A percentile compares a stretch with the other conserved stretches of the same genome.
Evolutionary conservation across 2,888 invertebrate species (phyloP).

Genomic region (Oeneis ivallda): DNA sequence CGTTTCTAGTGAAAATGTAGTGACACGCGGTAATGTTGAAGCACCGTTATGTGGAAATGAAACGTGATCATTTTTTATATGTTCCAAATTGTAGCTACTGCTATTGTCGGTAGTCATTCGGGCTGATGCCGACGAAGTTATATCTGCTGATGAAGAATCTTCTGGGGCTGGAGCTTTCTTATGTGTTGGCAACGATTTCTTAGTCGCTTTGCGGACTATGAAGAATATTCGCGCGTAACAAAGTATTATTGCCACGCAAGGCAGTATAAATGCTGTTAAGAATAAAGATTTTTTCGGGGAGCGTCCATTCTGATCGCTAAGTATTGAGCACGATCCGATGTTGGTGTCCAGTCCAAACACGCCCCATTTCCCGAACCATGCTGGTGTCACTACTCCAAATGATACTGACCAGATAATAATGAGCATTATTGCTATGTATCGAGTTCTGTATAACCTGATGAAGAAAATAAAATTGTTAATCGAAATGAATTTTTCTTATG

Average conservation of each 20-base stretch:
- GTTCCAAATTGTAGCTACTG: constrained; percentile 31
- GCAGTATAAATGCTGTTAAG: constrained; percentile 90
- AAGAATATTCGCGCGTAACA: constrained; percentile 92
- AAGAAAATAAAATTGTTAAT: constrained; percentile 9
- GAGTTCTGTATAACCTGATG: constrained; percentile 85
- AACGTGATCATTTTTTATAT: constrained; percentile 20
- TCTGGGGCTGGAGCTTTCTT: constrained; percentile 50
- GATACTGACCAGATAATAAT: constrained; percentile 86
- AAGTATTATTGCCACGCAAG: constrained; percentile 90
- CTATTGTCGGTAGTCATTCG: constrained; percentile 33
- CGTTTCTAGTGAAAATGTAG: constrained; percentile 38
- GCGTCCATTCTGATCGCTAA: constrained; percentile 84
- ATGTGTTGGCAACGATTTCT: constrained; percentile 74
- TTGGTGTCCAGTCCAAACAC: constrained; percentile 87
- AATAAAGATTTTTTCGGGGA: constrained; percentile 91
- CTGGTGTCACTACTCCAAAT: constrained; percentile 86
- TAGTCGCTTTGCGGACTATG: constrained; percentile 87
- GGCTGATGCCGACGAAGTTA: constrained; percentile 38
- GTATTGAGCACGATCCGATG: constrained; percentile 90
- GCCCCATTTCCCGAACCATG: constrained; percentile 89
- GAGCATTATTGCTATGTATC: constrained; percentile 86
- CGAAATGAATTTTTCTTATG: no score
- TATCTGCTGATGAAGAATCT: constrained; percentile 39
- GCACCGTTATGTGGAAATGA: constrained; percentile 12
- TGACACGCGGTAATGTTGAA: constrained; percentile 20